Percentiles rank a stretch among this genome's conserved stretches.
Evolutionary conservation across 1,140 invertebrate species (phyloP).

Genomic region (Lamellibrachia luymesi): DNA sequence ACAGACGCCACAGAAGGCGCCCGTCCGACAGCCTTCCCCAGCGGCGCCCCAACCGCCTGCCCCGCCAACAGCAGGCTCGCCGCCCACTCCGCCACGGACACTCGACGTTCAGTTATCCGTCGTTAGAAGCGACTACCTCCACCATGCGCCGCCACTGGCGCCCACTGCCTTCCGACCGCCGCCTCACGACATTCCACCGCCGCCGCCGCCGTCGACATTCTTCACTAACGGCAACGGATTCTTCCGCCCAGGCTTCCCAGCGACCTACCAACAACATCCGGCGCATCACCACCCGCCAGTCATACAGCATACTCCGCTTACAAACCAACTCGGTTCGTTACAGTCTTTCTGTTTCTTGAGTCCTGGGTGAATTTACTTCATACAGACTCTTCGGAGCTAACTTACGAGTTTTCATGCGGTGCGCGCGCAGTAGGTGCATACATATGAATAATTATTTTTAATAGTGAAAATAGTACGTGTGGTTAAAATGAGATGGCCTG

Average conservation of each 20-base stretch:
- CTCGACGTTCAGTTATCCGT: conserved; percentile 2
- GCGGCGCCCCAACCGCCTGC: conserved; percentile 26
- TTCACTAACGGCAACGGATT: conserved; percentile 53
- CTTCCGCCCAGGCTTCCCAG: conserved; percentile 46
- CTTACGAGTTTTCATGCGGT: too few species aligned
- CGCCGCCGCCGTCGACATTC: conserved; percentile 43
- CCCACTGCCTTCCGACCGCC: conserved; percentile 36
- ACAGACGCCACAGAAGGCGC: conserved; percentile 30
- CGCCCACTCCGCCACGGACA: conserved; percentile 36
- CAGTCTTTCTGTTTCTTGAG: neutral
- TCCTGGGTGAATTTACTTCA: too few species aligned
- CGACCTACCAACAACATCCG: conserved; percentile 44
- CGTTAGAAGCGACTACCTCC: conserved; percentile 18
- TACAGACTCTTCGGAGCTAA: too few species aligned
- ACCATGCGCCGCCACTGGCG: conserved; percentile 38
- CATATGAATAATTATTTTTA: too few species aligned
- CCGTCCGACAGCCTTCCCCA: conserved; percentile 28
- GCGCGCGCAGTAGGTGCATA: too few species aligned
- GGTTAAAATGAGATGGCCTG: too few species aligned
- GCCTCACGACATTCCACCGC: conserved; percentile 30
- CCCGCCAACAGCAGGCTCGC: conserved; percentile 24
- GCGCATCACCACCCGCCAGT: conserved; percentile 48
- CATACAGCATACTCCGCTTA: conserved; percentile 38
- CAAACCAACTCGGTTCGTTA: conserved; percentile 43
- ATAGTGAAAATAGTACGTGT: too few species aligned